phyloP scores from a whole-genome alignment of 1,140 invertebrate genomes.

The Dendrolimus kikuchii region DNA sequence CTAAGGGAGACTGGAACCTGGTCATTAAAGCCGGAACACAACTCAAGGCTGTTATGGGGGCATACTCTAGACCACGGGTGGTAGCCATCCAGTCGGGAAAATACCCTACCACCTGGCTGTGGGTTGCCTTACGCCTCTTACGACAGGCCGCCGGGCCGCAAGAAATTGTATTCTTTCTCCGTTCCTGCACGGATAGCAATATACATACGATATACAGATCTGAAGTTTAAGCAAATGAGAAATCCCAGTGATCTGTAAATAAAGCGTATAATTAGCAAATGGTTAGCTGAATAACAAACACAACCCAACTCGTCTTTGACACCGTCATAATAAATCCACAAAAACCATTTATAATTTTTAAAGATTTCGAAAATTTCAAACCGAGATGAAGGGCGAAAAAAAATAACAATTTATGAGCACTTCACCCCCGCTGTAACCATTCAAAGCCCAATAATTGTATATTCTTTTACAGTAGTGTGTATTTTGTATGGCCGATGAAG shows the following conservation, averaged over 20 bases:
- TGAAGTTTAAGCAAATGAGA: too few relatives aligned
- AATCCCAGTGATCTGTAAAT: constrained; percentile 4
- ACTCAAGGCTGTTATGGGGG: too few relatives aligned
- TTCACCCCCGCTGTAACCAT: constrained; percentile 69
- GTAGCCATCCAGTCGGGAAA: too few relatives aligned
- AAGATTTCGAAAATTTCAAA: constrained; percentile 49
- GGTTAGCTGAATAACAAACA: constrained; percentile 34
- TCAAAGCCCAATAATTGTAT: constrained; percentile 71
- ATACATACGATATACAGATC: too few relatives aligned
- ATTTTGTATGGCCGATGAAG: constrained; percentile 63
- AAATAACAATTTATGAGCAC: constrained; percentile 68
- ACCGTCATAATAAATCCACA: constrained; percentile 52
- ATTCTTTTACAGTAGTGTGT: constrained; percentile 71
- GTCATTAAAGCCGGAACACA: too few relatives aligned
- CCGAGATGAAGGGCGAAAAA: constrained; percentile 31
- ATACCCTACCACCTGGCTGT: too few relatives aligned
- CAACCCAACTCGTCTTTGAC: constrained; percentile 44
- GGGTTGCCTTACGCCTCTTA: too few relatives aligned
- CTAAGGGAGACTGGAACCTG: too few relatives aligned
- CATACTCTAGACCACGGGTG: too few relatives aligned
- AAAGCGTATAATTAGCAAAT: constrained; percentile 58
- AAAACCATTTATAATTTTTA: constrained; percentile 61
- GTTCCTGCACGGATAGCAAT: too few relatives aligned
- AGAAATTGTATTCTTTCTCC: too few relatives aligned
- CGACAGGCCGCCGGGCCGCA: too few relatives aligned